Percentiles rank a stretch among this genome's conserved stretches.
Conservation (phyloP, 2,797 vertebrate species). For the Tragelaphus eurycerus region DNA sequence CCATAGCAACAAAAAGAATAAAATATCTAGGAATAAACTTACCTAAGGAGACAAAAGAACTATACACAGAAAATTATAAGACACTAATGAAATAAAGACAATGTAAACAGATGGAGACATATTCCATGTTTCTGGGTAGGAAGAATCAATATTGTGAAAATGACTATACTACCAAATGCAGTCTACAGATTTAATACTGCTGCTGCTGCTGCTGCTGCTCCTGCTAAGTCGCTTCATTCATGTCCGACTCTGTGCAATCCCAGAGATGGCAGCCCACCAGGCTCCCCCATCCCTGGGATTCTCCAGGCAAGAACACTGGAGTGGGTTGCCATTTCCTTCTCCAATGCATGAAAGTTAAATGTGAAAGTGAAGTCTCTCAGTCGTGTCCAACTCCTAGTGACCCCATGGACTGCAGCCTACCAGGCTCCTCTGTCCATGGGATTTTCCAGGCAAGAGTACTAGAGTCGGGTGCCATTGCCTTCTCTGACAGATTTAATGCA, state of each 20-base stretch:
- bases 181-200: too few species aligned
- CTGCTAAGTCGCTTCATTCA: fast-evolving
- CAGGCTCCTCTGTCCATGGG: not conserved
- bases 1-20: too few species aligned
- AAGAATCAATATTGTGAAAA: too few species aligned
- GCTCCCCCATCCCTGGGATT: not conserved
- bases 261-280: fast-evolving
- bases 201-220: not conserved
- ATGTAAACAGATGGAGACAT: too few species aligned
- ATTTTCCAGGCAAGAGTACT: not conserved
- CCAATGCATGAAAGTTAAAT: not conserved
- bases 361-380: not conserved
- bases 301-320: not conserved
- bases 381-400: fast-evolving
- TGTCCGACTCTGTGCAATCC: not conserved
- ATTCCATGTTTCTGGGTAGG: too few species aligned
- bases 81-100: too few species aligned
- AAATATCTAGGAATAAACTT: too few species aligned
- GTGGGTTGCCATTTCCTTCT: not conserved
- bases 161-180: too few species aligned
- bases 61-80: too few species aligned
- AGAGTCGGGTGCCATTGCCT: not conserved
- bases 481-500: not conserved
- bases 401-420: not conserved
- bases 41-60: too few species aligned